Evolutionary conservation across 2,888 invertebrate species (phyloP), one percentile per base, ranked within the genome.

Genomic region (Prosopocoilus inquinatus): DNA sequence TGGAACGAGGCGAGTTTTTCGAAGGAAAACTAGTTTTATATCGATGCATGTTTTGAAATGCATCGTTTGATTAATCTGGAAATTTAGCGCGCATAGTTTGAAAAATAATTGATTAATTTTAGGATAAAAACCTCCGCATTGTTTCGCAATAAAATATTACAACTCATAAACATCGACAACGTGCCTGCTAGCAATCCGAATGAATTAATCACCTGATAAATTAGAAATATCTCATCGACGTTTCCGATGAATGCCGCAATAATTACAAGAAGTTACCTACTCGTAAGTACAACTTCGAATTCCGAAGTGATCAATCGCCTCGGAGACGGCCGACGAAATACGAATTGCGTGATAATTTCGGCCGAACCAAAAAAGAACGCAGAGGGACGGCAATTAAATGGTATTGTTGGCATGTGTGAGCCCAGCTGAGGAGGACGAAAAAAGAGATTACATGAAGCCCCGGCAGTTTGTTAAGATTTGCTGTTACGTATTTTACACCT

Each of bases 211-310:
- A 41, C n/a, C 13, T 41, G 15, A 41, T 15, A n/a, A 41, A 41
- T 41, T 41, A 15, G 13, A 41, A 41, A 41, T 41, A 41, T 41
- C 16, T 15, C 41, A 41, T 41, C 41, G 16, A 41, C 41, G 12
- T 41, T 41, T 13, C 41, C 12, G 16, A 41, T 41, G 12, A 41
- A 41, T 41, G 9, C 9, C 16, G 15, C 12, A 15, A 16, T 41
- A 41, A 41, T 41, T 41, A 41, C 16, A 41, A 41, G 38, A 12
- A 12, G 7, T 13, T 41, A 16, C 9, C n/a, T 38, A n/a, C 3
- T 28, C 3, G 20, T 28, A 28, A 28, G 20, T 28, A 28, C 20
- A 28, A 28, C 20, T 28, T 28, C 3, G 20, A 28, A 28, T 28
- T 28, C 20, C 20, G 20, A 28, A 28, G 20, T 28, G 20, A 28